Base-by-base conservation (phyloP, 2,113 vertebrate species). In the Alosa alosa region DNA sequence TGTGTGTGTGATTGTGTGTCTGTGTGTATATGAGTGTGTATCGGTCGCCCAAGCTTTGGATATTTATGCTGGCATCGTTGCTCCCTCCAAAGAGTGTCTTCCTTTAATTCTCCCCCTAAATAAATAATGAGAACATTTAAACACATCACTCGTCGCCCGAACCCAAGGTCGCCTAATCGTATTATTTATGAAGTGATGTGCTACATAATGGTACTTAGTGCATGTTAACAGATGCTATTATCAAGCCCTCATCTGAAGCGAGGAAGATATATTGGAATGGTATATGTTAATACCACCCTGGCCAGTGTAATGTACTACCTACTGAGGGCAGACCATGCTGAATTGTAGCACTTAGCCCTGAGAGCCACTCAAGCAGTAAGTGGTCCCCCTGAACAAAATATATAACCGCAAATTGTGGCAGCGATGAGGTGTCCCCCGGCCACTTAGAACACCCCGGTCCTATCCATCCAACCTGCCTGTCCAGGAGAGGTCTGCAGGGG, bases 181-280 rank as follows among this genome's bases (percentile, higher is more conserved):
- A 98, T 99, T 99, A 99, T 99, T 99, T 99, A 99, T 99, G 97
- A 99, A 99, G 96, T 98, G 97, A 98, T 99, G 97, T 97, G 97
- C 97, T 98, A 96, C 97, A 97, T 99, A 98, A 98, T 97, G 97
- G 97, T 99, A 96, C 97, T 99, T 99, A 99, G 96, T 92, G 95
- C 97, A 96, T 99, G 98, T 99, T 99, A 99, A 99, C 98, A 99
- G 97, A 97, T 96, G 97, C 97, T 98, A 98, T 98, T 99, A 98
- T 99, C 97, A 97, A 96, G 94, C 95, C 94, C 96, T 94, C 96
- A 97, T 96, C 96, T 95, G 91, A 95, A 94, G 95, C 94, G 93
- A 93, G 88, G 94, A 97, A 98, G 98, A 99, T 99, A 97, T 99
- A 99, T 99, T 97, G 96, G 96, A 95, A 96, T 94, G 95, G 96